Conservation (phyloP, 1,140 invertebrate genomes). For the Polyergus mexicanus region DNA sequence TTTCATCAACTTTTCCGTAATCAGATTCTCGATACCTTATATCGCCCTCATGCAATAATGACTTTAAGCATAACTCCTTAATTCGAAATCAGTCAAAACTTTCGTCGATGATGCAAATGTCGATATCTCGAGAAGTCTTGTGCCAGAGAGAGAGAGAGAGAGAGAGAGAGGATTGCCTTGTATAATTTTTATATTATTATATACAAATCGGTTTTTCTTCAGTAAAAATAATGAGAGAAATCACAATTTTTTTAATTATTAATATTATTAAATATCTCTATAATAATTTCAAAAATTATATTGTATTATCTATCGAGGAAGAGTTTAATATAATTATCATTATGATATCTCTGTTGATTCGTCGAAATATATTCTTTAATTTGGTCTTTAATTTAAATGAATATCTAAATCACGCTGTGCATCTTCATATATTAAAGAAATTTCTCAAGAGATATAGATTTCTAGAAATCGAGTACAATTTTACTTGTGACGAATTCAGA, state of each 20-base stretch:
- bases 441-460: background rate
- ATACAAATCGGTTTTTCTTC: background rate
- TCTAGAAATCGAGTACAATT: background rate
- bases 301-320: background rate
- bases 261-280: background rate
- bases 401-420: background rate
- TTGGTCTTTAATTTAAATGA: background rate
- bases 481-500: conserved; percentile 26
- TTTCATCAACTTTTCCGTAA: conserved; percentile 35
- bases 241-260: background rate
- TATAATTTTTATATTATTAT: too few relatives aligned
- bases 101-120: background rate
- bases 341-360: background rate
- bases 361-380: background rate
- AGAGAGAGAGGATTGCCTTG: too few relatives aligned
- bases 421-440: background rate
- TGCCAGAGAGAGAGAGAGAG: background rate
- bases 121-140: background rate
- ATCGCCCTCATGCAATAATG: background rate
- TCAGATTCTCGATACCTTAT: background rate
- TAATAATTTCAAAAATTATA: conserved; percentile 14
- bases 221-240: background rate
- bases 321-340: background rate
- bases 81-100: background rate
- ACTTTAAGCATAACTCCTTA: background rate